Base-by-base conservation (phyloP, 1,140 invertebrate species). In the Papilio aristodemus region DNA sequence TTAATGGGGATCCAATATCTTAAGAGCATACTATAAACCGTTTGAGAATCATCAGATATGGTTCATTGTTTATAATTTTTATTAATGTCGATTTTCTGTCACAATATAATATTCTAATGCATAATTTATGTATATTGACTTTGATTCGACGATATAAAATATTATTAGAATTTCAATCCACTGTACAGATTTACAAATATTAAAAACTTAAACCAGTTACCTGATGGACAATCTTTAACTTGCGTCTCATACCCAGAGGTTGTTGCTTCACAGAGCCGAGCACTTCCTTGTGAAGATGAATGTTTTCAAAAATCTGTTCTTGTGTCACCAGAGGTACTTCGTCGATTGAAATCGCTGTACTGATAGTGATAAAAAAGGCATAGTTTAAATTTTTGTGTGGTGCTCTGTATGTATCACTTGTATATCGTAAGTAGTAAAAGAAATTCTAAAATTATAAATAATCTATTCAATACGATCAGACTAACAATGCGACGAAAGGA, bases 261-360 rank as follows among this genome's bases (percentile, higher is more conserved):
- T 99, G 97, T 72, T 96, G 94, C 79, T 97, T 97, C 2, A 98
- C 95, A 27, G 95, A 96, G 66, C 95, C 95, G 43, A 99, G 92
- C 0, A 99, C 96, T 88, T 99, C 97, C 86, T 99, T 99, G 87
- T 99, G 97, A 19, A 98, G 89, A 73, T 96, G 95, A 57, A 99
- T 95, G 77, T 97, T 97, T 84, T 98, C 97, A 79, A 97, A 96
- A 67, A 99, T 96, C 87, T 97, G 95, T 75, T 98, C 96, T 81
- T 98, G 95, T 0, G 93, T 94, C 27, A 93, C 94, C 63, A 92
- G 90, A 46, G 92, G 90, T 62, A 86, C 85, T 13, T 96, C 96
- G 27, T 97, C 96, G 79, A 96, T 93, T 1, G 95, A 95, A 74
- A 96, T 95, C 4, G 94, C 94, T 3, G 95, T 96, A 43, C 95